Base-by-base conservation (phyloP, 2,797 vertebrate species). In the Bradypus variegatus region DNA sequence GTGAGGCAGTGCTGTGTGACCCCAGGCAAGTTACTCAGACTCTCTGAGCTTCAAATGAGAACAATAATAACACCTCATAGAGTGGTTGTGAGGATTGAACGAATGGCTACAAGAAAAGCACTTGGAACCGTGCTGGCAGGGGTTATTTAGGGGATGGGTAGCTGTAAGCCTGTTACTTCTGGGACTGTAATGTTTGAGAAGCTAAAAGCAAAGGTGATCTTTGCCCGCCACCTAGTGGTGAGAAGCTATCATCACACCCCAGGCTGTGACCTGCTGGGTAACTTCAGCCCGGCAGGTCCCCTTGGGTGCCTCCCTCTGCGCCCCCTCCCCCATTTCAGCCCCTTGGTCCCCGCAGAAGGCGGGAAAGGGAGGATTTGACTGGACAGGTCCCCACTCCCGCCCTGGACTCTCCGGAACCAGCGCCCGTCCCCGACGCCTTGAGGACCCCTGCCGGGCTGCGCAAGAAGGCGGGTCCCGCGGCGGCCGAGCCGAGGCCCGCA, bases 211-310 rank as follows among this genome's bases (percentile, higher is more conserved):
- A 88, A 72, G 73, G 16, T 78, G 91, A 25, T 78, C 75, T 0
- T 64, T 19, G 64, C 4, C 10, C 7, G 80, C 89, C 93, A 19
- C 41, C 95, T 94, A 73, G 91, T 93, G 95, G 64, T 23, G 3
- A 65, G 0, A 2, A 2, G 0, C 7, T 70, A 4, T 29, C 45
- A 87, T 79, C 29, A 58, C 92, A 81, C 4, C 31, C 3, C 2
- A 5, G 55, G 0, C 31, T 14, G 15, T 18, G 4, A 12, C 50
- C 45, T 2, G 23, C 12, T 2, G 10, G 53, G 3, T 36, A 1
- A 23, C 25, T 60, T 69, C 27, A 19, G 41, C 41, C 8, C n/a
- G 33, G 2, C 72, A 31, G 31, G 13, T 9, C 79, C 9, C 53
- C 53, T 19, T 4, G 14, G 53, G 53, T 15, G 53, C 18, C 15